phyloP scores from a whole-genome alignment of 2,113 vertebrate genomes.

The Ptyas mucosa region DNA sequence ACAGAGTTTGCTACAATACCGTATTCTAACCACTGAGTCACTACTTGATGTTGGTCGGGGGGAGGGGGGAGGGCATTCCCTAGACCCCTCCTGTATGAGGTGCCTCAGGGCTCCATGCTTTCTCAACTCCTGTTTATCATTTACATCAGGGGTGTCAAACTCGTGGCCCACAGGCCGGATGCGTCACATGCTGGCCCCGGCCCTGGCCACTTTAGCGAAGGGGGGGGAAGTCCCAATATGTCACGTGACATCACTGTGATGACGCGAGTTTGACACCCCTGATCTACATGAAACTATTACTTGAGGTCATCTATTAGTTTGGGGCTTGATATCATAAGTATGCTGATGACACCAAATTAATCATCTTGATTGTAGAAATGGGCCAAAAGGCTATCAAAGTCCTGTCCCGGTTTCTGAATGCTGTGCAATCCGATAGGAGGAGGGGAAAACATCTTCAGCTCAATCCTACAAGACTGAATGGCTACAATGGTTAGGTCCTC shows the following conservation, averaged over 20 bases:
- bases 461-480: neutral
- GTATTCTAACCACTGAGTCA: neutral
- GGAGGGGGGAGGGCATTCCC: neutral
- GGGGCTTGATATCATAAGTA: neutral
- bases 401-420: neutral
- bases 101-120: neutral
- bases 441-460: neutral
- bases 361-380: neutral
- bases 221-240: too few species aligned
- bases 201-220: too few species aligned
- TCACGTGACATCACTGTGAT: fast-evolving
- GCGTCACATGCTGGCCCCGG: fast-evolving
- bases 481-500: neutral
- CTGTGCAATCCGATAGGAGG: neutral
- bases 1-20: neutral
- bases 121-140: neutral
- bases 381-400: neutral
- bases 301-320: neutral
- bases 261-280: too few species aligned
- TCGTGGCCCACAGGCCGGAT: too few species aligned
- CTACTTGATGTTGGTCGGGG: neutral
- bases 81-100: neutral
- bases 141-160: too few species aligned
- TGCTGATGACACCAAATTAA: neutral
- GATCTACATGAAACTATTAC: neutral